Evolutionary conservation across 1,140 invertebrate genomes (phyloP), one percentile per base, ranked within the genome.

Genomic region (Tribolium castaneum): DNA sequence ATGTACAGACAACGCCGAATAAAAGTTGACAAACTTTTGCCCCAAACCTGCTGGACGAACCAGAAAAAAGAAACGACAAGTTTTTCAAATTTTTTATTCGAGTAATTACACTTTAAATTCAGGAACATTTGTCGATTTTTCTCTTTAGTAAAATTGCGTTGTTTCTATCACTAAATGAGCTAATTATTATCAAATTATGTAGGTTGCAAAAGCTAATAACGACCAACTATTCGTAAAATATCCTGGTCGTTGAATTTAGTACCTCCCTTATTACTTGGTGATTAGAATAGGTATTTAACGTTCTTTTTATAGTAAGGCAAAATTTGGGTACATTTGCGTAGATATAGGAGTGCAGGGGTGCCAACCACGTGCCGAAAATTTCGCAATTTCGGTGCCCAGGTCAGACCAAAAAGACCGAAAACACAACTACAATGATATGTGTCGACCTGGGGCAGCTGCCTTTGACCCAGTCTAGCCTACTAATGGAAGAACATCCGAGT

Each of bases 91-190:
- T 78, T 77, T 78, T 80, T 78, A 80, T 78, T 80, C 77, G 77
- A 78, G 22, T 75, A 75, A 71, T 81, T 76, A 79, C 71, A 73
- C 76, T 76, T 81, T 77, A 70, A 81, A 62, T 77, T 78, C 13
- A 79, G 78, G 66, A 81, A 78, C 77, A 81, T 79, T 75, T 77
- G 75, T 79, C 76, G 75, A 56, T 79, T 78, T 70, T 52, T 79
- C 56, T 79, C 59, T 79, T 79, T 71, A 76, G 71, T 76, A 79
- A 79, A 79, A 79, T 79, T 79, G 78, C 78, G 77, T 39, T 62
- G 62, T 66, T 78, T 78, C 71, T 30, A 70, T 70, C 73, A 72
- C 51, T 56, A 56, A 79, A 76, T 75, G 78, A 79, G 78, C 78
- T 79, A 59, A 73, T 76, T 79, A 75, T 76, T 79, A 79, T 79